These are phyloP conservation scores for Pogonomyrmex barbatus DNA, from an alignment of 1,140 invertebrate genomes.

Conservation along the genomic window DNA sequence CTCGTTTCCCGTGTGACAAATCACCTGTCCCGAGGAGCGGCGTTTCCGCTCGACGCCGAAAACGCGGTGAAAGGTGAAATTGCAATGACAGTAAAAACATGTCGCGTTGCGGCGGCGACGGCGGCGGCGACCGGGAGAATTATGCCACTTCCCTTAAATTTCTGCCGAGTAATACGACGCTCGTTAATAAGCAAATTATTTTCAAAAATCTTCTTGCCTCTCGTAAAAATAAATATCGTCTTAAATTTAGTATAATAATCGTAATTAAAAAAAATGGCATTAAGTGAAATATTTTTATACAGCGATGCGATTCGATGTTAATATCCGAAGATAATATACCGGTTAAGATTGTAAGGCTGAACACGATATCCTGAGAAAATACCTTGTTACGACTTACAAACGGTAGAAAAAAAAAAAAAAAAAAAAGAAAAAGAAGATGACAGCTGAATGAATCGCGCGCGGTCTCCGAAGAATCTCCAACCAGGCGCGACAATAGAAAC, in stretches of 20 bases:
- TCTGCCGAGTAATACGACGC: not conserved
- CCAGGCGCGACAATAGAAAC: conserved; percentile 46
- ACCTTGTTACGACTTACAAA: conserved; percentile 5
- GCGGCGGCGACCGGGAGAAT: not conserved
- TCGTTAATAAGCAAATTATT: not conserved
- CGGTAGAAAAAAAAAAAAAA: conserved; percentile 9
- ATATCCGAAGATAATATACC: not conserved
- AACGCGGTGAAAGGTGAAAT: conserved; percentile 56
- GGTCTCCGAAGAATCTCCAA: conserved; percentile 34
- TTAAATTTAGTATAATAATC: not conserved
- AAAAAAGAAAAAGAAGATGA: conserved; percentile 16
- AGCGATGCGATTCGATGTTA: not conserved
- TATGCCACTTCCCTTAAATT: conserved; percentile 12
- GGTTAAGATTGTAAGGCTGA: conserved; percentile 12
- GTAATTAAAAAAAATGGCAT: not conserved
- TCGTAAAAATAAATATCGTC: not conserved
- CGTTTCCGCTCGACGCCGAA: conserved; percentile 40
- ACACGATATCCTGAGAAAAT: conserved; percentile 27
- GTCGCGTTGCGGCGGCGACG: not conserved
- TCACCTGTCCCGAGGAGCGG: conserved; percentile 55
- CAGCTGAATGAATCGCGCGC: conserved; percentile 40
- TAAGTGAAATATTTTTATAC: not conserved
- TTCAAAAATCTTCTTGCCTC: not conserved
- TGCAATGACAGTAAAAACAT: conserved; percentile 44
- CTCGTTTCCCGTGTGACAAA: conserved; percentile 70